Percentiles rank a stretch among this genome's conserved stretches.
phyloP scores from a whole-genome alignment of 2,888 invertebrate genomes.

The Caenorhabditis drosophilae region DNA sequence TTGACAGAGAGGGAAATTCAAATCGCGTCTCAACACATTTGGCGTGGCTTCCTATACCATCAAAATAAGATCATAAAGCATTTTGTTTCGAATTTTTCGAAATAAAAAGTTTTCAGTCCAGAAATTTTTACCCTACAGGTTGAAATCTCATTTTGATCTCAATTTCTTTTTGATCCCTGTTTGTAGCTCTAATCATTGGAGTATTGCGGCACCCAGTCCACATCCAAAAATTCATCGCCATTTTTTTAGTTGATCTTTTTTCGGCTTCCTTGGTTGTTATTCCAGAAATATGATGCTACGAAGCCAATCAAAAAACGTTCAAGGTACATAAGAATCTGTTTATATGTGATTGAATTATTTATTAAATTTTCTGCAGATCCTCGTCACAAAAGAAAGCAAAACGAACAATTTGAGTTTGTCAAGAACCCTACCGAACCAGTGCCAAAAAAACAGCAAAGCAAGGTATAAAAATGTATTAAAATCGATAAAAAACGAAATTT shows the following conservation, averaged over 20 bases:
- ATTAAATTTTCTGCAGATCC: background rate
- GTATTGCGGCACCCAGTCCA: too few species aligned
- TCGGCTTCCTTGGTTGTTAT: background rate
- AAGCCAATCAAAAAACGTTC: background rate
- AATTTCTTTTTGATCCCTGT: too few species aligned
- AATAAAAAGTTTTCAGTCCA: background rate
- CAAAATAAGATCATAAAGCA: too few species aligned
- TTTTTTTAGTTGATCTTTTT: background rate
- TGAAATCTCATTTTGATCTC: too few species aligned
- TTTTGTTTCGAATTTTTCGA: background rate
- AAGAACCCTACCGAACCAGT: conserved; percentile 6
- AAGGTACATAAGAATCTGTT: background rate
- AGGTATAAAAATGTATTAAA: background rate
- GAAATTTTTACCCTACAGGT: too few species aligned
- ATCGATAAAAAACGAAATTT: background rate
- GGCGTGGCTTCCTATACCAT: background rate
- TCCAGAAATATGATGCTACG: conserved; percentile 7
- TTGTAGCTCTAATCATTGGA: too few species aligned
- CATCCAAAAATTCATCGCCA: too few species aligned
- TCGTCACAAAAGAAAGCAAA: conserved; percentile 10
- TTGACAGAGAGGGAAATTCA: background rate
- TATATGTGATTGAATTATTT: background rate
- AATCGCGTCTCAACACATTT: background rate
- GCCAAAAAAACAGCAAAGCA: conserved; percentile 6
- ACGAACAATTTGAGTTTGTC: background rate